Conservation (phyloP, 2,888 invertebrate genomes). For the Scaptomyza reducta region DNA sequence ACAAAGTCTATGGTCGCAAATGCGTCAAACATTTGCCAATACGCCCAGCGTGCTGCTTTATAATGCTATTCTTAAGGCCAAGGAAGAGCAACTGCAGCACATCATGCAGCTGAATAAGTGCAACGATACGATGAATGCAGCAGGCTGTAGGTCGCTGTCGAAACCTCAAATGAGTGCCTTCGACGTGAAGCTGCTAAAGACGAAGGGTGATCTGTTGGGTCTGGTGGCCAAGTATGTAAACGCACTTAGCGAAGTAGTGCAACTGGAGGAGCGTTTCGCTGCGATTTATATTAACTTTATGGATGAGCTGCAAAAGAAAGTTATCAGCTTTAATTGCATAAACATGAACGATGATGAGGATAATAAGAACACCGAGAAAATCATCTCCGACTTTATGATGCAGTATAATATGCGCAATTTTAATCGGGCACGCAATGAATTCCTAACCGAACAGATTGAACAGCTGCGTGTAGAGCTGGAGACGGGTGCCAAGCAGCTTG, state of each 20-base stretch:
- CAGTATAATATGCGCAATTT: constrained; percentile 80
- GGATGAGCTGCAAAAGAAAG: constrained; percentile 76
- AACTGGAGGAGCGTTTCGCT: constrained; percentile 72
- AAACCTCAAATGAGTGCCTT: constrained; percentile 70
- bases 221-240: constrained; percentile 73
- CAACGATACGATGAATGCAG: constrained; percentile 14
- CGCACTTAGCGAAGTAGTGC: constrained; percentile 67
- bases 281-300: constrained; percentile 72
- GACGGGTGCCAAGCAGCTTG: constrained; percentile 66
- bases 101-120: constrained; percentile 75
- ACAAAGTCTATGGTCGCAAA: constrained; percentile 75
- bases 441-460: constrained; percentile 77
- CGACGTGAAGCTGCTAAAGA: constrained; percentile 77
- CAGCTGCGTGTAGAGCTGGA: constrained; percentile 71
- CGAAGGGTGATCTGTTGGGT: constrained; percentile 76
- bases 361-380: constrained; percentile 68
- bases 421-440: constrained; percentile 77
- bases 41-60: constrained; percentile 81
- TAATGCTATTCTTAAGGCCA: constrained; percentile 77
- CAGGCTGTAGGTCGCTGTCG: constrained; percentile 4
- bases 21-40: constrained; percentile 76
- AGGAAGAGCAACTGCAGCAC: constrained; percentile 81
- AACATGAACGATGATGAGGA: constrained; percentile 60
- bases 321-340: constrained; percentile 74
- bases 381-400: constrained; percentile 81